A percentile compares a stretch with the other conserved stretches of the same genome.
phyloP scores from a whole-genome alignment of 2,797 vertebrate genomes.

The Philypnodon macrostomus region DNA sequence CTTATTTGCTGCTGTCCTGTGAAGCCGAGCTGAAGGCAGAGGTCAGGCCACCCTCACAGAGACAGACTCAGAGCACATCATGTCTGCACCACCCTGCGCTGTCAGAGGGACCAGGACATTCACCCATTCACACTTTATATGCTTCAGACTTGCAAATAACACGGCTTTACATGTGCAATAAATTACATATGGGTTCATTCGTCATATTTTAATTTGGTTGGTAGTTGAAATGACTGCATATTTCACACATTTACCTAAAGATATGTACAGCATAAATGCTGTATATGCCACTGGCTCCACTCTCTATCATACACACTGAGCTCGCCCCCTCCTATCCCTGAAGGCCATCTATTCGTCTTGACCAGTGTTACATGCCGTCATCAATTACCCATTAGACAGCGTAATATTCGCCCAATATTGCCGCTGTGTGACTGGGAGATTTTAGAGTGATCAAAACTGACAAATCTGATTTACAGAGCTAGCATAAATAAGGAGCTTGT shows the following conservation, averaged over 20 bases:
- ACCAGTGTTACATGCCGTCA: conserved; percentile 71
- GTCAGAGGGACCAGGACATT: neutral
- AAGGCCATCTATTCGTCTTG: conserved; percentile 57
- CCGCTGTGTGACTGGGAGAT: conserved; percentile 70
- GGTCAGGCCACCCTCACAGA: conserved; percentile 72
- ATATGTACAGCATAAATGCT: neutral
- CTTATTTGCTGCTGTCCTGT: conserved; percentile 71
- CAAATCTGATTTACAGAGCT: conserved; percentile 81
- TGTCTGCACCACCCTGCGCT: conserved; percentile 40
- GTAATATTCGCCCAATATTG: conserved; percentile 79
- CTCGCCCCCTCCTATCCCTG: conserved; percentile 22
- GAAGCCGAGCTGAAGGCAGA: conserved; percentile 71
- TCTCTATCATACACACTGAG: conserved; percentile 4
- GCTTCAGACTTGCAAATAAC: no score
- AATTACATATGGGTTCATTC: no score
- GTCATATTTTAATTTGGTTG: no score
- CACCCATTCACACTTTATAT: neutral
- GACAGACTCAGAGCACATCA: conserved; percentile 61
- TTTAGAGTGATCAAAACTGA: conserved; percentile 80
- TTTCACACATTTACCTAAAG: conserved; percentile 10
- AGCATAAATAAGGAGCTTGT: conserved; percentile 76
- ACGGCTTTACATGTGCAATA: no score
- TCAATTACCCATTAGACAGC: conserved; percentile 78
- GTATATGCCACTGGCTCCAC: conserved; percentile 14
- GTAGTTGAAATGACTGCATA: neutral